Conservation (phyloP, 2,113 vertebrate genomes). For the Scophthalmus maximus region DNA sequence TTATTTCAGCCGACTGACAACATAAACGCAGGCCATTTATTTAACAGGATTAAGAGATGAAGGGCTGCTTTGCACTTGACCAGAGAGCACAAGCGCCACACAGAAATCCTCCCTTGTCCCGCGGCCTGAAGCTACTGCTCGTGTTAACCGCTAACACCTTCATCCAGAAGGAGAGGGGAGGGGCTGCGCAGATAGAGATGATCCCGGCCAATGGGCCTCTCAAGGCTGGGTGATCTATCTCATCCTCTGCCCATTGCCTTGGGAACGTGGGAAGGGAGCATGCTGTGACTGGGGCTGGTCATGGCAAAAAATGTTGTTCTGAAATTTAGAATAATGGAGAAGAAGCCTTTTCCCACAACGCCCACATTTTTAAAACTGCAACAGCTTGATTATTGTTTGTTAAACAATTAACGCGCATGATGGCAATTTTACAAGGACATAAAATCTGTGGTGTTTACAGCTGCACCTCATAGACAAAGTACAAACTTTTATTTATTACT, state of each 20-base stretch:
- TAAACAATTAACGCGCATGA: background rate
- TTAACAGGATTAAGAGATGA: conserved; percentile 77
- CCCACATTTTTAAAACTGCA: background rate
- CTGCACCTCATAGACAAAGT: background rate
- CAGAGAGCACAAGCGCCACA: conserved; percentile 43
- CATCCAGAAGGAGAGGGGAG: conserved; percentile 36
- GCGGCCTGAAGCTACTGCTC: conserved; percentile 59
- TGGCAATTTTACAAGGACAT: conserved; percentile 15
- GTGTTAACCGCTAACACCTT: conserved; percentile 57
- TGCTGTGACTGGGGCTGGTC: conserved; percentile 22
- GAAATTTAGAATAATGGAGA: background rate
- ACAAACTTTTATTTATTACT: background rate
- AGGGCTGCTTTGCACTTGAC: conserved; percentile 61
- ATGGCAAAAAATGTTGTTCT: background rate
- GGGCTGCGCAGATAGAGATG: conserved; percentile 44
- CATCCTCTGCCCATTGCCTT: conserved; percentile 60
- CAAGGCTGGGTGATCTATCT: conserved; percentile 69
- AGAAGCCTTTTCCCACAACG: background rate
- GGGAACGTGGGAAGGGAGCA: conserved; percentile 52
- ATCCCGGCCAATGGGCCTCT: conserved; percentile 65
- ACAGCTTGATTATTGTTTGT: background rate
- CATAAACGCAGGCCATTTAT: conserved; percentile 74
- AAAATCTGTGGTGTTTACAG: conserved; percentile 28
- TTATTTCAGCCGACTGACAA: conserved; percentile 65
- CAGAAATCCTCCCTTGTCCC: conserved; percentile 55